Base-by-base conservation (phyloP, 2,113 vertebrate species). In the Australoheros scitulus region DNA sequence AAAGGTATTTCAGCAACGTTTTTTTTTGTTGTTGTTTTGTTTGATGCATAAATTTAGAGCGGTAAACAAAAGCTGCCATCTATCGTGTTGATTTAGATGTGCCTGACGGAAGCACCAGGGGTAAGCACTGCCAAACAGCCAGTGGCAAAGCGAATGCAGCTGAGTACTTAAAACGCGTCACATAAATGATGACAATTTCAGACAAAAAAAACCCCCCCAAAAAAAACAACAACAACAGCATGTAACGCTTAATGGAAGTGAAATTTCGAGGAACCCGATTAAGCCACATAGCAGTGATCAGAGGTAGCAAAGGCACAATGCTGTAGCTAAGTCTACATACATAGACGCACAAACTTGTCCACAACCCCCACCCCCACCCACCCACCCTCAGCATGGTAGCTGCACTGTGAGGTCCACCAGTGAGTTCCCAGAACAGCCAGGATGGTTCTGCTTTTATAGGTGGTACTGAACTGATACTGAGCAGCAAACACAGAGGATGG, bases 1-100 rank as follows among this genome's bases (percentile, higher is more conserved):
- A 92, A 88, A 93, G 80, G 87, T 87, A 93, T 95, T 93, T 90
- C 89, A 90, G 79, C 86, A 18, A 89, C 88, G 90, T 79, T 87
- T 91, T 82, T 79, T 87, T 88, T 81, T 34, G 1, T 34, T 34
- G 32, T 34, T 87, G 88, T 79, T 91, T 80, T 83, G 85, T 83
- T 88, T 85, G 83, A 88, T 83, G 80, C 85, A 91, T 76, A 86
- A 29, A 93, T 87, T 88, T 79, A 84, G 75, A 75, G 81, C 5
- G 13, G 89, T 86, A 92, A 92, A 92, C 82, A 92, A 89, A 63
- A 65, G 26, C 80, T n/a, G 64, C 15, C 10, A 64, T 77, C 43
- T 22, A 50, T 79, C 24, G 20, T 24, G 77, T 58, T 76, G 76
- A 86, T 82, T 82, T 87, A 77, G 68, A 83, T 8, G 22, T 52